Evolutionary conservation across 2,888 invertebrate species (phyloP).

Genomic region (Linnaemya tessellans): DNA sequence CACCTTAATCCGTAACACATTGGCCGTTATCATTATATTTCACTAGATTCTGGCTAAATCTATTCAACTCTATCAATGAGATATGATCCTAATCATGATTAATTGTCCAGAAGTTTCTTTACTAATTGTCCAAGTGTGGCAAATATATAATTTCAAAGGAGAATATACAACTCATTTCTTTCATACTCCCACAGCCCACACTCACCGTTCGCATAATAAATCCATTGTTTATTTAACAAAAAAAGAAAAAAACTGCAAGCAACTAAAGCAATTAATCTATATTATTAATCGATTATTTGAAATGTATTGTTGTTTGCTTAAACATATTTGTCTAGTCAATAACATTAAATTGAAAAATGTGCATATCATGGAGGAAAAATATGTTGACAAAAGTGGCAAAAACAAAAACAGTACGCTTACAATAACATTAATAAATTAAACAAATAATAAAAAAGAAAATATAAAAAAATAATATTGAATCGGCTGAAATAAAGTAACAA

Average conservation of each 20-base stretch:
- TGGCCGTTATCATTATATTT: neutral
- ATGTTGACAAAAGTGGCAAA: constrained; percentile 10
- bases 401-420: neutral
- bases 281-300: constrained; percentile 30
- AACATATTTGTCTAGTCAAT: constrained; percentile 20
- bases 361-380: constrained; percentile 14
- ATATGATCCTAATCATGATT: constrained; percentile 32
- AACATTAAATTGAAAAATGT: constrained; percentile 15
- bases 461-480: constrained; percentile 22
- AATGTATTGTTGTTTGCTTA: neutral
- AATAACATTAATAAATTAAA: constrained; percentile 35
- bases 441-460: constrained; percentile 4
- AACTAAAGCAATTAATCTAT: neutral
- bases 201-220: neutral
- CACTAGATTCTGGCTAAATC: neutral
- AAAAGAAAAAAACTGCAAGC: neutral
- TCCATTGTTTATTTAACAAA: neutral
- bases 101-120: neutral
- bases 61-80: neutral
- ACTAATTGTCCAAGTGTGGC: neutral
- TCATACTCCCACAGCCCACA: constrained; percentile 20
- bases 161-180: neutral
- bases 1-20: neutral
- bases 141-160: neutral
- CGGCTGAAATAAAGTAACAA: constrained; percentile 7